Evolutionary conservation across 2,113 vertebrate genomes (phyloP), one percentile per base, ranked within the genome.

Genomic region (Eulemur macaco): DNA sequence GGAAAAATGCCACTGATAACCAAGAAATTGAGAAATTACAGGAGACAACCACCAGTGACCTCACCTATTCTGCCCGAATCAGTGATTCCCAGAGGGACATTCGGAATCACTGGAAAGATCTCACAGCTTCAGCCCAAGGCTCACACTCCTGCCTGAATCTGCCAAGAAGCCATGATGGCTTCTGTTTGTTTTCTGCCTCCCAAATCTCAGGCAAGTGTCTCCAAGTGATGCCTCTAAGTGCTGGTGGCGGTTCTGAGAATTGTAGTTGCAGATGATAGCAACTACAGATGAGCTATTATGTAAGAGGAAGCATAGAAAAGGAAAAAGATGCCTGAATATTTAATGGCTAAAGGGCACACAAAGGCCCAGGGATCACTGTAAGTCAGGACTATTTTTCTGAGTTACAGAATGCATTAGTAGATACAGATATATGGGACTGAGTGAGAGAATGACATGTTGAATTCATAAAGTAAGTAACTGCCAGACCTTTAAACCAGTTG

Each of bases 11-110:
- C 18, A 50, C 42, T 56, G 15, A 50, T 15, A 20, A 68, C 87
- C 45, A 39, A 20, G 4, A 78, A 63, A 39, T 76, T 83, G 47
- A 71, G 60, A 39, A 54, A 54, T 27, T 29, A 4, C 1, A 69
- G 25, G 13, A 58, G 20, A 71, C 14, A 29, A 63, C 4, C 34
- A 3, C 15, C 18, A 47, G 37, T 6, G 39, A 31, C 6, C 5
- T 82, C 27, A n/a, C n/a, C 6, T 34, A 37, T 1, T 1, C 42
- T 37, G 0, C 11, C 1, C 2, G 2, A 3, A 63, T 63, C 11
- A 5, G 2, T 27, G 25, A 69, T 10, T 58, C 3, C 29, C 9
- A 27, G 12, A 13, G 4, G 15, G 17, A 17, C 0, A 10, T 39
- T 37, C 3, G 56, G 50, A 86, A 12, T 76, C 25, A 0, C 42